Conservation (phyloP, 2,888 invertebrate species). For the Heliconius erato region DNA sequence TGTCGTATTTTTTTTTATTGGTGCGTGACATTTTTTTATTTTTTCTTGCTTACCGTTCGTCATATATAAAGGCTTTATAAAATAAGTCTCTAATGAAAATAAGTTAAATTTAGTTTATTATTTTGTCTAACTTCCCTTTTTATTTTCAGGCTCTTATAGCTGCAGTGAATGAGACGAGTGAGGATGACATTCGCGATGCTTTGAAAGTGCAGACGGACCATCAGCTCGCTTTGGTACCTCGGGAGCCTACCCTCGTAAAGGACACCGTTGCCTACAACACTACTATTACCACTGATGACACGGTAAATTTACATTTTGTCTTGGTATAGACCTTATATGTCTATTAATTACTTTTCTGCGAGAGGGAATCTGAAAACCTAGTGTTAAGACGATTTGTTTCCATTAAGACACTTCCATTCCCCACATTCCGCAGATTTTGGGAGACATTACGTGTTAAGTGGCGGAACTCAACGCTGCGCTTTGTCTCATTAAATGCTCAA, state of each 20-base stretch:
- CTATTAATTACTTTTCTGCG: too few relatives aligned
- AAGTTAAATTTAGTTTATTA: not conserved
- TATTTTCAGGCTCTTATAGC: slow-evolving; percentile 90
- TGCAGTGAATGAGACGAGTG: slow-evolving; percentile 86
- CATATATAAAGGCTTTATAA: not conserved
- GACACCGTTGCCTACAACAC: slow-evolving; percentile 92
- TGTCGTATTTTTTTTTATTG: not conserved
- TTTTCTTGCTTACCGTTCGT: not conserved
- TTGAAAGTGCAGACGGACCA: slow-evolving; percentile 87
- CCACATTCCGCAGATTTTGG: too few relatives aligned
- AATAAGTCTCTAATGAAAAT: not conserved
- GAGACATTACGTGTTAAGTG: too few relatives aligned
- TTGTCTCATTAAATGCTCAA: too few relatives aligned
- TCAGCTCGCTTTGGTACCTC: slow-evolving; percentile 87
- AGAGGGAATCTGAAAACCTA: too few relatives aligned
- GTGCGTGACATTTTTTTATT: slow-evolving; percentile 16
- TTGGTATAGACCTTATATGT: not conserved
- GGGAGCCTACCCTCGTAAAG: slow-evolving; percentile 90
- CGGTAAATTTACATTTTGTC: slow-evolving; percentile 66
- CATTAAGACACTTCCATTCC: too few relatives aligned
- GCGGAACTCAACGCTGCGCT: too few relatives aligned
- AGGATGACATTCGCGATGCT: slow-evolving; percentile 90
- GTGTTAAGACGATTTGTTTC: too few relatives aligned
- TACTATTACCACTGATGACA: slow-evolving; percentile 94
- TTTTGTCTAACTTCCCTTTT: slow-evolving; percentile 33